These are phyloP conservation scores for Panurus biarmicus DNA, from an alignment of 2,113 vertebrate genomes.

Conservation along the genomic window DNA sequence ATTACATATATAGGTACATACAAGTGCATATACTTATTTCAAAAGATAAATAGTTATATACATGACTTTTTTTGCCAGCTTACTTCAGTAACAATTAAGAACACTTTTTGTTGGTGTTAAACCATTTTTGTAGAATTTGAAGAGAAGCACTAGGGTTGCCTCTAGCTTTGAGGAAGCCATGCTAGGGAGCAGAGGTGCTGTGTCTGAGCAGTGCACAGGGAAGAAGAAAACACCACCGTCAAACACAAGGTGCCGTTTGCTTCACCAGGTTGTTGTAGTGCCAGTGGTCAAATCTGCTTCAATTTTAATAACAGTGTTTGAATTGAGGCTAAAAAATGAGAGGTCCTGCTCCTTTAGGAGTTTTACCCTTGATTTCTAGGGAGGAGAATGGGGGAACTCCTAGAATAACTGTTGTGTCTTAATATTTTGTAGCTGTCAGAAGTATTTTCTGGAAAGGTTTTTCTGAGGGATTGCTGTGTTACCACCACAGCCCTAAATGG, in stretches of 20 bases:
- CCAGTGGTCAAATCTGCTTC: neutral
- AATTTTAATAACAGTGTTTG: neutral
- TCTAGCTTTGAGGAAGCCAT: neutral
- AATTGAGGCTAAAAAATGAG: neutral
- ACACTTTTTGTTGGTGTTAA: neutral
- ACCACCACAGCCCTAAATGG: neutral
- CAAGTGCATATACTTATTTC: neutral
- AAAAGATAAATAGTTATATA: neutral
- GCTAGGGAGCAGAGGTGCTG: fast-evolving
- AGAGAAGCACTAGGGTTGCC: neutral
- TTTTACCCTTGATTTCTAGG: neutral
- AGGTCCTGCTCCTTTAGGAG: neutral
- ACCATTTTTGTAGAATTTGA: neutral
- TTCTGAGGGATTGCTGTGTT: neutral
- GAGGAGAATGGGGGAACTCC: neutral
- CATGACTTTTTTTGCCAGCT: neutral
- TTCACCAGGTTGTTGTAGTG: neutral
- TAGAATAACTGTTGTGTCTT: neutral
- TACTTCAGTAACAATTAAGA: neutral
- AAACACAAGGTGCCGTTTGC: neutral
- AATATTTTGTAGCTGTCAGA: neutral
- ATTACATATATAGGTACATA: neutral
- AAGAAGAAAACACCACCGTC: neutral
- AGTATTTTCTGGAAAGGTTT: neutral
- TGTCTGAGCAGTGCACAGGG: neutral